These are phyloP conservation scores for Macropodus opercularis DNA, from an alignment of 2,797 vertebrate species.

Conservation along the genomic window DNA sequence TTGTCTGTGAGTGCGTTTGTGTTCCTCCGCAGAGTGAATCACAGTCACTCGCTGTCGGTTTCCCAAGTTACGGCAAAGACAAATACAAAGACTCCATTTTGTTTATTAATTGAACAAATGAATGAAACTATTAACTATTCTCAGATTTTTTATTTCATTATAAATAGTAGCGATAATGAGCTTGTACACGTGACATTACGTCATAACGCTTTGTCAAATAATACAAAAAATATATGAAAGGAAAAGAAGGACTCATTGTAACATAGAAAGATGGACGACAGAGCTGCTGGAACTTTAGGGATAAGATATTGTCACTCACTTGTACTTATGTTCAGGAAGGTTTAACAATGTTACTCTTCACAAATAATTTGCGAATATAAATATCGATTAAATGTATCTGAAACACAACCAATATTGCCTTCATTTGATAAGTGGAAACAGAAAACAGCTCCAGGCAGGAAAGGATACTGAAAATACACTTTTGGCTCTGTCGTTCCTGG, in stretches of 20 bases:
- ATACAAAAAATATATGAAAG: slow-evolving; percentile 81
- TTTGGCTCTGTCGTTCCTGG: slow-evolving; percentile 72
- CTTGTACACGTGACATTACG: slow-evolving; percentile 92
- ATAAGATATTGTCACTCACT: slow-evolving; percentile 27
- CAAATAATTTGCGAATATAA: slow-evolving; percentile 82
- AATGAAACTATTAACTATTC: slow-evolving; percentile 42
- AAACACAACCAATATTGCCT: slow-evolving; percentile 27
- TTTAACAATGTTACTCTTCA: slow-evolving; percentile 21
- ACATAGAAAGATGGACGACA: slow-evolving; percentile 79
- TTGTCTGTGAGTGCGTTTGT: slow-evolving; percentile 53
- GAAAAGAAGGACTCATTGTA: slow-evolving; percentile 80
- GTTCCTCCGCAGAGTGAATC: slow-evolving; percentile 36
- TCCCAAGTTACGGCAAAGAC: slow-evolving; percentile 32
- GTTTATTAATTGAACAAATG: neutral
- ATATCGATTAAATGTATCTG: slow-evolving; percentile 76
- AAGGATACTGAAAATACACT: slow-evolving; percentile 36
- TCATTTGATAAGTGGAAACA: slow-evolving; percentile 33
- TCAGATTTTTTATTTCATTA: slow-evolving; percentile 84
- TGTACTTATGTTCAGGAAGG: slow-evolving; percentile 20
- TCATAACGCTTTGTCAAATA: slow-evolving; percentile 80
- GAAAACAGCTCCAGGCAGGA: slow-evolving; percentile 43
- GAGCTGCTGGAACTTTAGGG: slow-evolving; percentile 61
- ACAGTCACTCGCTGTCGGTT: slow-evolving; percentile 39
- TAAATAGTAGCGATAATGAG: slow-evolving; percentile 97
- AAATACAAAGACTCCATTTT: slow-evolving; percentile 66